Percentiles rank a stretch among this genome's conserved stretches.
phyloP scores from a whole-genome alignment of 2,113 vertebrate genomes.

The Myrmophylax atrothorax region DNA sequence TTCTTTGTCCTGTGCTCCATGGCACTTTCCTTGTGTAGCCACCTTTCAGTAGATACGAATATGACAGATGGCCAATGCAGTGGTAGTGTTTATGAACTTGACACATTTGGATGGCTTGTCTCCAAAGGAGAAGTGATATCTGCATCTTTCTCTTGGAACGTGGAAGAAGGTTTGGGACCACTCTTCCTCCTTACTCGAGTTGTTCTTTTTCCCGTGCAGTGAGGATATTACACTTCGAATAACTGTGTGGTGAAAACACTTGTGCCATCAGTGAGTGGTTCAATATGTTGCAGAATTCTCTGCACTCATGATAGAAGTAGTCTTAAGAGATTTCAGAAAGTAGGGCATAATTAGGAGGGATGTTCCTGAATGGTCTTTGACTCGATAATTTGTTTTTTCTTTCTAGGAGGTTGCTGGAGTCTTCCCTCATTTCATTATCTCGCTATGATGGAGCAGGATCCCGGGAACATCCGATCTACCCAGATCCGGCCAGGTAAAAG shows the following conservation, averaged over 20 bases:
- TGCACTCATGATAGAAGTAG: neutral
- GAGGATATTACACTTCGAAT: neutral
- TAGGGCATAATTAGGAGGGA: neutral
- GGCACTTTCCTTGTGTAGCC: neutral
- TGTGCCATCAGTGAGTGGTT: neutral
- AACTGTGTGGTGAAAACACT: neutral
- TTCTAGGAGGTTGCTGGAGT: conserved; percentile 93
- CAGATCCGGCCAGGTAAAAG: conserved; percentile 94
- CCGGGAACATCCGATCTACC: conserved; percentile 97
- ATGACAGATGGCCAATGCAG: neutral
- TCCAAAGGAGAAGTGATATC: neutral
- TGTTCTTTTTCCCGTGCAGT: neutral
- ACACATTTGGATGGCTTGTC: neutral
- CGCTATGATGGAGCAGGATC: conserved; percentile 96
- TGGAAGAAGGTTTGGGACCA: neutral
- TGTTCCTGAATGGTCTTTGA: conserved; percentile 60
- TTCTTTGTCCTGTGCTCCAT: neutral
- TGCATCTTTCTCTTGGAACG: neutral
- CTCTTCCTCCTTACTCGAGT: neutral
- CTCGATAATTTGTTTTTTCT: conserved; percentile 61
- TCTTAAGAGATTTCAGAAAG: neutral
- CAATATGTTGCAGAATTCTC: neutral
- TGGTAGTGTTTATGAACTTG: neutral
- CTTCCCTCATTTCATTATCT: conserved; percentile 93
- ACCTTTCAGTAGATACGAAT: neutral